A percentile compares a stretch with the other conserved stretches of the same genome.
These are phyloP conservation scores for Phasianus colchicus DNA, from an alignment of 2,113 vertebrate genomes.

Conservation along the genomic window DNA sequence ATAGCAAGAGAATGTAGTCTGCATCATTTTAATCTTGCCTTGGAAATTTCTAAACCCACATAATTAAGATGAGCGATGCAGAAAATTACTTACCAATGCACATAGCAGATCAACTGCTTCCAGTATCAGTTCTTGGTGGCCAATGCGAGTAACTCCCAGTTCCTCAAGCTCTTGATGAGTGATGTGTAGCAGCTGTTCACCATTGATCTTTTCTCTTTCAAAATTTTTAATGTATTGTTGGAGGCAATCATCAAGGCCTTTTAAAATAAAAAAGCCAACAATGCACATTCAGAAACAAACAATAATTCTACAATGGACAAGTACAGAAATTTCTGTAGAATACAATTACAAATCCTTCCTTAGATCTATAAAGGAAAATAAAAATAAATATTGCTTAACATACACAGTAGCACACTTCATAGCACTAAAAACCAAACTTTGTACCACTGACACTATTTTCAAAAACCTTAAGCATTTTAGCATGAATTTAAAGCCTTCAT, in stretches of 20 bases:
- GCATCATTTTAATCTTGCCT: rapidly evolving
- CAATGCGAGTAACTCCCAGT: slow-evolving; percentile 87
- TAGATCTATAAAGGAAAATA: not conserved
- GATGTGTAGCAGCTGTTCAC: slow-evolving; percentile 90
- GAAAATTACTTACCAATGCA: slow-evolving; percentile 82
- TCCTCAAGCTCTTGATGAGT: slow-evolving; percentile 91
- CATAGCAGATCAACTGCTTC: slow-evolving; percentile 90
- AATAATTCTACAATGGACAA: not conserved
- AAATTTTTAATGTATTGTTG: slow-evolving; percentile 93
- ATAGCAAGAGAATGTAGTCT: rapidly evolving
- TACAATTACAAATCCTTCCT: not conserved
- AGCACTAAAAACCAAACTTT: not conserved
- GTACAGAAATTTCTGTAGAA: not conserved
- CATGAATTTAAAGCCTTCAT: not conserved
- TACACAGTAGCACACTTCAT: rapidly evolving
- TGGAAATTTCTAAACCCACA: not conserved
- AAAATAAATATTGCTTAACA: not conserved
- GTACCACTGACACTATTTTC: not conserved
- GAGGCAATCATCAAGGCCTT: slow-evolving; percentile 91
- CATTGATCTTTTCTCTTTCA: slow-evolving; percentile 90
- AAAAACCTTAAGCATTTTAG: not conserved
- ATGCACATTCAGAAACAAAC: not conserved
- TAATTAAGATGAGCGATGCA: not conserved
- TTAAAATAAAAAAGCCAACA: slow-evolving; percentile 20
- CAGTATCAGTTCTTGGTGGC: slow-evolving; percentile 92